Evolutionary conservation across 2,888 invertebrate genomes (phyloP).

Genomic region (Blera fallax): DNA sequence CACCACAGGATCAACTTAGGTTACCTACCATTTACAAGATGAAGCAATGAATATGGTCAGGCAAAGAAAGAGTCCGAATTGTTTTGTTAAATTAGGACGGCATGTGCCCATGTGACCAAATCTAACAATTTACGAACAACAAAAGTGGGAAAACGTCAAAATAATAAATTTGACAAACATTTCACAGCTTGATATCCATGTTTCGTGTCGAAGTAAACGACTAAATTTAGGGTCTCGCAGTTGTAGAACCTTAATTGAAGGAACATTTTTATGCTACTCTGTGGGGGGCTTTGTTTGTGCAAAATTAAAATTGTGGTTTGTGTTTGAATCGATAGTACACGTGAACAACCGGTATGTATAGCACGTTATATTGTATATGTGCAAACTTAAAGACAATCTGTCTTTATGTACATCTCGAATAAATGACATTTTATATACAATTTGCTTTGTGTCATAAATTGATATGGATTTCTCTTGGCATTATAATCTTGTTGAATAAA

Average conservation of each 20-base stretch:
- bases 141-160: not conserved
- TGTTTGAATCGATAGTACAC: not conserved
- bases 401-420: no score
- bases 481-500: no score
- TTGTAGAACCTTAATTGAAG: slow-evolving; percentile 24
- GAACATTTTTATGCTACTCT: slow-evolving; percentile 31
- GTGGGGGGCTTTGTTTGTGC: slow-evolving; percentile 11
- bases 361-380: no score
- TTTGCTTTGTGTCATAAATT: no score
- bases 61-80: not conserved
- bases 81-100: not conserved
- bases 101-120: not conserved
- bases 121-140: not conserved
- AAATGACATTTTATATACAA: no score
- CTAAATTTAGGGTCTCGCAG: not conserved
- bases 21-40: not conserved
- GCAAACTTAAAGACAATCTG: no score
- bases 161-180: slow-evolving; percentile 24
- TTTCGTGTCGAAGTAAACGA: not conserved
- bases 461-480: no score
- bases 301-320: not conserved
- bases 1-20: slow-evolving; percentile 8
- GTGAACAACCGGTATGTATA: not conserved
- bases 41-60: not conserved
- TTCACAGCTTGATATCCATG: slow-evolving; percentile 20